Base-by-base conservation (phyloP, 2,797 vertebrate species). In the Anguilla megastoma region DNA sequence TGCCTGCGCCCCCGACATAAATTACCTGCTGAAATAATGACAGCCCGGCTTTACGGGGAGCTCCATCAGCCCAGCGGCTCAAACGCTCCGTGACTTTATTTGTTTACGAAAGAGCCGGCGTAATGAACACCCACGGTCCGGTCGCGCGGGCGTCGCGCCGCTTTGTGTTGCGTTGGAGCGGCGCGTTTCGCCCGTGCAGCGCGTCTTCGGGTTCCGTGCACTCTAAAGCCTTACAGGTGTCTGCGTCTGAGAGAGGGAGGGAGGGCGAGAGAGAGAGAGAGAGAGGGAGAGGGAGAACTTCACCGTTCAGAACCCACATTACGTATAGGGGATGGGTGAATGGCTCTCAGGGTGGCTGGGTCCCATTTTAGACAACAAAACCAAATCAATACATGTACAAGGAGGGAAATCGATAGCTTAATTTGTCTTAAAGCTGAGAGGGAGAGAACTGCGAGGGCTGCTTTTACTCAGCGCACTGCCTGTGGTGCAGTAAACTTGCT, bases 381-480 rank as follows among this genome's bases (percentile, higher is more conserved):
- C 41, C 10, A 74, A 74, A 86, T 86, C 85, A 74, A 86, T 86
- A 69, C 85, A 52, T 71, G 85, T 74, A 86, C 66, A 74, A 74
- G 85, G 36, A 86, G 41, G 45, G 50, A 76, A 86, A 86, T 86
- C 85, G 50, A 86, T 86, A 52, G 1, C 27, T 71, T 86, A 86
- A 76, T 86, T 86, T 86, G 85, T 86, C 60, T 71, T 74, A 27
- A 52, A 71, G 66, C 85, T 69, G 60, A 12, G 36, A 86, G 24
- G 85, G 41, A 1, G 56, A 60, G 84, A 85, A 24, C 18, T 5
- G 50, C n/a, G 58, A 41, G 84, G 84, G 24, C 84, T 36, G 27
- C 16, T 36, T 85, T 85, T 41, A 66, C 56, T 60, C 84, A 33
- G 24, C 54, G 33, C 18, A n/a, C 9, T 12, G 56, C 33, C 52